These are phyloP conservation scores for Hemaris fuciformis DNA, from an alignment of 2,888 invertebrate species.

Conservation along the genomic window DNA sequence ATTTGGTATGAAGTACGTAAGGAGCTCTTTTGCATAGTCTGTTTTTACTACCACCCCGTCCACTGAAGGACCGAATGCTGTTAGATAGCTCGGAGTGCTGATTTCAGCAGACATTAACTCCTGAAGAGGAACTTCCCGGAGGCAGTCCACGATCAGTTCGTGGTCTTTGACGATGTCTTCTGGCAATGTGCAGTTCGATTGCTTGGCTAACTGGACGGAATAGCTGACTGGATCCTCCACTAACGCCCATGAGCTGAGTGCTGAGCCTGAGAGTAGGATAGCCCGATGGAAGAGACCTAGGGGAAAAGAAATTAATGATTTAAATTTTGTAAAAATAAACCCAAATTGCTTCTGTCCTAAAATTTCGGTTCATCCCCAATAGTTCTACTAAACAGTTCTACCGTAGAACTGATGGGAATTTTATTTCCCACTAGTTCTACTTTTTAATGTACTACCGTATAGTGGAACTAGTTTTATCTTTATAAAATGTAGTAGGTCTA, in stretches of 20 bases:
- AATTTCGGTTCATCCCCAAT: too few species aligned
- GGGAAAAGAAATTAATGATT: conserved; percentile 42
- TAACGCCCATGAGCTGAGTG: conserved; percentile 93
- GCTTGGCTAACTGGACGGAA: conserved; percentile 90
- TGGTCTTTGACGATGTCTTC: conserved; percentile 91
- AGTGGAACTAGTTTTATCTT: too few species aligned
- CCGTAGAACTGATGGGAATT: too few species aligned
- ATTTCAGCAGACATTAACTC: conserved; percentile 89
- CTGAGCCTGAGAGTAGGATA: conserved; percentile 93
- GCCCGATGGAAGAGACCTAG: conserved; percentile 93
- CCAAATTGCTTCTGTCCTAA: too few species aligned
- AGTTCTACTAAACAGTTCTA: too few species aligned
- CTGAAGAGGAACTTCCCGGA: conserved; percentile 87
- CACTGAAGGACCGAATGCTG: conserved; percentile 95
- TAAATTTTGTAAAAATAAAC: too few species aligned
- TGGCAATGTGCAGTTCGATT: conserved; percentile 91
- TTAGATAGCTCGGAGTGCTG: conserved; percentile 89
- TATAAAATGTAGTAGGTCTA: too few species aligned
- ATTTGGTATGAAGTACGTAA: conserved; percentile 86
- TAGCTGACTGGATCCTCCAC: conserved; percentile 93
- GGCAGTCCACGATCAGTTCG: conserved; percentile 91
- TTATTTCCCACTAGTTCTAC: too few species aligned
- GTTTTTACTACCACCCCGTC: conserved; percentile 96
- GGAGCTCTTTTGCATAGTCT: conserved; percentile 90
- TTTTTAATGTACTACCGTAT: too few species aligned